These are phyloP conservation scores for Argyrosomus japonicus DNA, from an alignment of 2,113 vertebrate genomes.

Conservation along the genomic window DNA sequence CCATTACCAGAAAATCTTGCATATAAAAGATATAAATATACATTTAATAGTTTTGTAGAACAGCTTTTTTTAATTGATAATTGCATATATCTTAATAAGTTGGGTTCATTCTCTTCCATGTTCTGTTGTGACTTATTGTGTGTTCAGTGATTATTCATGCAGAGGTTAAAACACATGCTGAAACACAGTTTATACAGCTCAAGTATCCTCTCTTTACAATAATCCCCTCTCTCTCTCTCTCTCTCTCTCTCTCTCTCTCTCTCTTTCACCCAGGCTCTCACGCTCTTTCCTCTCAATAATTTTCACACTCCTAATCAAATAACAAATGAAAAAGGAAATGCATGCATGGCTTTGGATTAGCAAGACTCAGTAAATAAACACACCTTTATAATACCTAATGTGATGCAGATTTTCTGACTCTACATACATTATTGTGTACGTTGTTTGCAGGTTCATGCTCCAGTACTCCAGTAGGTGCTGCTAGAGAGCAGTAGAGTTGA, in stretches of 20 bases:
- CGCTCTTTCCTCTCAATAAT: not conserved
- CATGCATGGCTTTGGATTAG: not conserved
- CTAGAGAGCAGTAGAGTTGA: slow-evolving; percentile 70
- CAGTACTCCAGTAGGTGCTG: slow-evolving; percentile 78
- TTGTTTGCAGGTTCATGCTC: slow-evolving; percentile 27
- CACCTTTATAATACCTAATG: not conserved
- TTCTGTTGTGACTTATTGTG: slow-evolving; percentile 21
- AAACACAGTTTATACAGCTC: slow-evolving; percentile 62
- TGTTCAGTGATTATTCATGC: slow-evolving; percentile 44
- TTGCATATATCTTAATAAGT: not conserved
- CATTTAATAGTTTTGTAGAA: not conserved
- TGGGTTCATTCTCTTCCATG: not conserved
- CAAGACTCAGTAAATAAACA: not conserved
- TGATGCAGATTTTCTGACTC: not conserved
- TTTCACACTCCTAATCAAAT: not conserved
- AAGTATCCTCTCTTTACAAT: slow-evolving; percentile 66
- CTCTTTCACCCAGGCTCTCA: not conserved
- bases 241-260: slow-evolving; percentile 3
- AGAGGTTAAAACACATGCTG: slow-evolving; percentile 40
- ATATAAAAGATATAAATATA: not conserved
- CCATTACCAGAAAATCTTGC: not conserved
- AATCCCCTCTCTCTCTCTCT: slow-evolving; percentile 38
- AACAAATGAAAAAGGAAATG: not conserved
- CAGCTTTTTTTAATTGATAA: not conserved
- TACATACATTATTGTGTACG: not conserved